Percentiles rank a stretch among this genome's conserved stretches.
Evolutionary conservation across 2,888 invertebrate genomes (phyloP).

Genomic region (Rhopalosiphum nymphaeae): DNA sequence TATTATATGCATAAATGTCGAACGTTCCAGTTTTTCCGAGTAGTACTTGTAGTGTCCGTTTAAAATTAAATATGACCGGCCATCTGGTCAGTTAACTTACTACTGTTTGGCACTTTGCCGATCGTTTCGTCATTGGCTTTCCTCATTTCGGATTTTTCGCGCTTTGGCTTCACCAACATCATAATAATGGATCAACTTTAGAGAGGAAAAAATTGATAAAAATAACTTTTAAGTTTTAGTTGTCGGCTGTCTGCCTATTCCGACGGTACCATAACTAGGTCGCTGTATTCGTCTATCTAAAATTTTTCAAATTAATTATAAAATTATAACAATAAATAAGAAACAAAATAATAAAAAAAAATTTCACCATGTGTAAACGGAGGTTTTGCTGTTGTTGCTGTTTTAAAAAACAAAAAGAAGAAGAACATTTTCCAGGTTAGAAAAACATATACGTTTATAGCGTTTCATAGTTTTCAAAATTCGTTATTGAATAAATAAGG

Average conservation of each 20-base stretch:
- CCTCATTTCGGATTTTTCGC: conserved; percentile 64
- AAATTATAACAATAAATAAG: conserved; percentile 19
- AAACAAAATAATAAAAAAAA: not conserved
- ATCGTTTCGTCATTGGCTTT: conserved; percentile 64
- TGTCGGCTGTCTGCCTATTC: conserved; percentile 53
- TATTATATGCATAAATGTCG: conserved; percentile 43
- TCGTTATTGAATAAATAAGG: not conserved
- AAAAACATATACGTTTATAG: conserved; percentile 36
- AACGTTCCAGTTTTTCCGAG: conserved; percentile 60
- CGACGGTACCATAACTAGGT: conserved; percentile 58
- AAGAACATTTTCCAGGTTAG: conserved; percentile 59
- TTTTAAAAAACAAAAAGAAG: conserved; percentile 62
- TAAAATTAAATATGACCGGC: conserved; percentile 65
- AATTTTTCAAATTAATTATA: conserved; percentile 40
- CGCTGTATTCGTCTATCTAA: conserved; percentile 37
- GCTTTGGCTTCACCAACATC: conserved; percentile 62
- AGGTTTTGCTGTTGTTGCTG: conserved; percentile 63
- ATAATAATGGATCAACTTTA: conserved; percentile 64
- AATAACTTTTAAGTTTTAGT: conserved; percentile 64
- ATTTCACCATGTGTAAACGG: conserved; percentile 56
- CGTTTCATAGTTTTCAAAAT: not conserved
- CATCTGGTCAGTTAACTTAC: conserved; percentile 63
- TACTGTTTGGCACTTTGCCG: conserved; percentile 58
- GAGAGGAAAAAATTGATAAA: conserved; percentile 64
- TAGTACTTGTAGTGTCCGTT: conserved; percentile 47